Conservation (phyloP, 30 jellyfish, hydroid and myxozoan genomes). For the Aurelia coerulea region DNA sequence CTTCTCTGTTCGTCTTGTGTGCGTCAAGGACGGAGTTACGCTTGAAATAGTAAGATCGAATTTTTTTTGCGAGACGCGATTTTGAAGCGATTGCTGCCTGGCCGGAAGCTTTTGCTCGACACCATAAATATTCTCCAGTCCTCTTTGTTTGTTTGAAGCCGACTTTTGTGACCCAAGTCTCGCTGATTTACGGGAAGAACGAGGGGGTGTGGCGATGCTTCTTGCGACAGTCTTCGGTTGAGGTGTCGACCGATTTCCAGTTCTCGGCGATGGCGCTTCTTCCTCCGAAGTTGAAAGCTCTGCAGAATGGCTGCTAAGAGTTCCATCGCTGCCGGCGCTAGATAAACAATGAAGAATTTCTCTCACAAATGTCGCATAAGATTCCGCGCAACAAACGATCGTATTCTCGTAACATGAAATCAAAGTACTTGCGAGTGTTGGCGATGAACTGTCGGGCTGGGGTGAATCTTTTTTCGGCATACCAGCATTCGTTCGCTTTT, state of each 20-base stretch:
- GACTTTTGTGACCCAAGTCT: neutral
- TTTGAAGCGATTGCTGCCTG: constrained; percentile 15
- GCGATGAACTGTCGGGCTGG: constrained; percentile 4
- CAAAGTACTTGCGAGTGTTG: constrained; percentile 56
- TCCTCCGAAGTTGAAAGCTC: constrained; percentile 60
- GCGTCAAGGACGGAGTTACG: constrained; percentile 4
- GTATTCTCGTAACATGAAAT: constrained; percentile 34
- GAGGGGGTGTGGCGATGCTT: constrained; percentile 1
- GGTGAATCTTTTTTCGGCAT: constrained; percentile 6
- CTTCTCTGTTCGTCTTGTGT: neutral
- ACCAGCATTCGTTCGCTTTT: constrained; percentile 3
- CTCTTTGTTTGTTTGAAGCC: constrained; percentile 18
- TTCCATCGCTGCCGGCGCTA: neutral
- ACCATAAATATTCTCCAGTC: constrained; percentile 36
- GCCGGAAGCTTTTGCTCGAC: constrained; percentile 18
- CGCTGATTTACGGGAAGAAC: neutral
- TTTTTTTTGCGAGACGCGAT: constrained; percentile 25
- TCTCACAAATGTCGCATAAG: constrained; percentile 22
- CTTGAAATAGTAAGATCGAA: constrained; percentile 9
- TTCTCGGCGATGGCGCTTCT: neutral
- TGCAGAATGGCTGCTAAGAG: constrained; percentile 6
- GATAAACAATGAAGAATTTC: constrained; percentile 27
- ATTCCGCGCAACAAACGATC: constrained; percentile 8
- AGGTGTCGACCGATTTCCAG: neutral
- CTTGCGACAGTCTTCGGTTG: neutral